Conservation (phyloP, 2,888 invertebrate species). For the Acleris cristana region DNA sequence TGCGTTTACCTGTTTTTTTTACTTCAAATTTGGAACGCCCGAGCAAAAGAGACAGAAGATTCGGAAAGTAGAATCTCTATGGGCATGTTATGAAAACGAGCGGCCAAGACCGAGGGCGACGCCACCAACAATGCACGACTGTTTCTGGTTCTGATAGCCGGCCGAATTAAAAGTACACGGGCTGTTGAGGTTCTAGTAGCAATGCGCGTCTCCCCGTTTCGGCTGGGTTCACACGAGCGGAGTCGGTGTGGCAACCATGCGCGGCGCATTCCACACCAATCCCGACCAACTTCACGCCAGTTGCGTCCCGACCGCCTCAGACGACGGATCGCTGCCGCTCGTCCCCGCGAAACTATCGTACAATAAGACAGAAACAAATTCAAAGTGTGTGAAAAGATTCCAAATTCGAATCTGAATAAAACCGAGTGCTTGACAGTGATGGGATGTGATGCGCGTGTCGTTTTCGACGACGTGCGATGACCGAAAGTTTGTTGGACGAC, state of each 20-base stretch:
- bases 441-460: slow-evolving; percentile 58
- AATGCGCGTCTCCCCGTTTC: slow-evolving; percentile 63
- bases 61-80: slow-evolving; percentile 69
- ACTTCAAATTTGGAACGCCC: slow-evolving; percentile 57
- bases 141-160: slow-evolving; percentile 79
- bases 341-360: slow-evolving; percentile 69
- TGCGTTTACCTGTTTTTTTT: slow-evolving; percentile 74
- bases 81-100: slow-evolving; percentile 65
- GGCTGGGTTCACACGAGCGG: slow-evolving; percentile 69
- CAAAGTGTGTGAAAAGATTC: slow-evolving; percentile 67
- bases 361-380: slow-evolving; percentile 71
- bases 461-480: slow-evolving; percentile 69
- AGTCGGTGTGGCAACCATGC: slow-evolving; percentile 81
- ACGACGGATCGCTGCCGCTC: slow-evolving; percentile 67
- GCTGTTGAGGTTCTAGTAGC: slow-evolving; percentile 61
- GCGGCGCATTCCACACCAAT: slow-evolving; percentile 81
- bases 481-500: slow-evolving; percentile 70
- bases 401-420: slow-evolving; percentile 50
- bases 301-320: slow-evolving; percentile 67
- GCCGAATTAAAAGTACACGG: slow-evolving; percentile 57
- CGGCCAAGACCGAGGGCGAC: slow-evolving; percentile 77
- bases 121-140: slow-evolving; percentile 79
- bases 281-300: slow-evolving; percentile 78
- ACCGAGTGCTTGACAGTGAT: slow-evolving; percentile 60
- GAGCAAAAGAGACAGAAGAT: slow-evolving; percentile 67